These are phyloP conservation scores for Musca domestica DNA, from an alignment of 1,140 invertebrate genomes.

Conservation along the genomic window DNA sequence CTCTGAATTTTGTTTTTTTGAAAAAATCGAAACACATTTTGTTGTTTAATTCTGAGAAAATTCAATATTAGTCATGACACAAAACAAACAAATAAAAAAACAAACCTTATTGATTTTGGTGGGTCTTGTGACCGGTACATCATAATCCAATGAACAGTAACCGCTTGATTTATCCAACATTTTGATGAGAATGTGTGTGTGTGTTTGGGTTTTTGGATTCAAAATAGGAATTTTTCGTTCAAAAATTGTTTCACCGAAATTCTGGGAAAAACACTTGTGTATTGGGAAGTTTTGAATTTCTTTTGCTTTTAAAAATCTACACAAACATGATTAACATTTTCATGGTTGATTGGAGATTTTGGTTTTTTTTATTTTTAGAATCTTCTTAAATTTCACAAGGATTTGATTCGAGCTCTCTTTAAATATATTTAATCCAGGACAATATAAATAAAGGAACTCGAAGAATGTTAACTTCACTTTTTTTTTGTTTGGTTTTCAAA, in stretches of 20 bases:
- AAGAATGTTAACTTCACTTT: constrained; percentile 22
- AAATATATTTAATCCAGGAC: constrained; percentile 53
- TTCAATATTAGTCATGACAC: background rate
- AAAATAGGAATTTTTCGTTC: background rate
- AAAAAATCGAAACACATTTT: background rate
- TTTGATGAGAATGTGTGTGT: background rate
- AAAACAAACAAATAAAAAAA: constrained; percentile 26
- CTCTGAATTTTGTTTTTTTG: no score
- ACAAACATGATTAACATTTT: constrained; percentile 2
- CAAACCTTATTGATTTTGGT: constrained; percentile 49
- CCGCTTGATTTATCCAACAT: constrained; percentile 44
- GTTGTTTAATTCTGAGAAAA: background rate
- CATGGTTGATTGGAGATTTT: background rate
- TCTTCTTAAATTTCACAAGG: background rate
- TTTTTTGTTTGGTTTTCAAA: constrained; percentile 17
- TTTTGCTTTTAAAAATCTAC: background rate
- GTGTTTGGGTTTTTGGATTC: background rate
- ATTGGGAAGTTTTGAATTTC: background rate
- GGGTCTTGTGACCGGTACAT: constrained; percentile 44
- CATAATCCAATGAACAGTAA: constrained; percentile 45
- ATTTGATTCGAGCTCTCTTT: constrained; percentile 18
- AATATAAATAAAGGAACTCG: constrained; percentile 52
- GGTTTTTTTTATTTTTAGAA: background rate
- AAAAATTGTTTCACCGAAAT: background rate
- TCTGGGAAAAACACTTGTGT: background rate